Evolutionary conservation across 2,888 invertebrate genomes (phyloP), one percentile per base, ranked within the genome.

Genomic region (Alentia gelatinosa): DNA sequence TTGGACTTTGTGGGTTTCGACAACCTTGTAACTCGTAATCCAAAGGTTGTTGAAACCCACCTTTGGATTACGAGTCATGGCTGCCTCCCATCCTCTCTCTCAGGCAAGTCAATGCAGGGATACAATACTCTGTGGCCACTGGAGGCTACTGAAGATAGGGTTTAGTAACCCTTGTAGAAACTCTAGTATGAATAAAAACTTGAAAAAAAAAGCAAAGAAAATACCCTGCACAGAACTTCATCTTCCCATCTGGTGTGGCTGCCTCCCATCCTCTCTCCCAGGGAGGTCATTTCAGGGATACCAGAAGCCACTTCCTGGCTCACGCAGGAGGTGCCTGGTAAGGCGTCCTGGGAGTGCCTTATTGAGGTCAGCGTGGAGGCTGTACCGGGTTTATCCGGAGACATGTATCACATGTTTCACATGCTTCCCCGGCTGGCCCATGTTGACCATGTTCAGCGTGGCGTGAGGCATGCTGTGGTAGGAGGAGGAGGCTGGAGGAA

Each of bases 331-430:
- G 4, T 26, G 68, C 3, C 7, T 30, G 68, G 68, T 68, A 12
- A 12, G 68, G 68, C 30, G 63, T 9, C 63, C 12, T 68, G 1
- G 68, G 68, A 30, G 26, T 56, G 5, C n/a, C 30, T 68, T 30
- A 68, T 68, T 68, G 68, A 30, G 68, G 68, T 30, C 68, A 68
- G 33, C 4, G 3, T 68, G 68, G 68, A 68, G 26, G 68, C 30
- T 5, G 68, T 68, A 30, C 30, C 68, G 26, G 68, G 68, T 68
- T 47, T 30, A 30, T 56, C 5, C 30, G 68, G 30, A 30, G 68
- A 68, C 68, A 68, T 56, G 56, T 56, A 19, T 56, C 56, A 56
- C 56, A 56, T 68, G 68, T 30, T 68, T 68, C 68, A 68, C 68
- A 68, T 68, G 68, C 68, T 68, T 26, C 47, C 23, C 26, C 68